Conservation (phyloP, 2,797 vertebrate genomes). For the Takifugu ocellatus region DNA sequence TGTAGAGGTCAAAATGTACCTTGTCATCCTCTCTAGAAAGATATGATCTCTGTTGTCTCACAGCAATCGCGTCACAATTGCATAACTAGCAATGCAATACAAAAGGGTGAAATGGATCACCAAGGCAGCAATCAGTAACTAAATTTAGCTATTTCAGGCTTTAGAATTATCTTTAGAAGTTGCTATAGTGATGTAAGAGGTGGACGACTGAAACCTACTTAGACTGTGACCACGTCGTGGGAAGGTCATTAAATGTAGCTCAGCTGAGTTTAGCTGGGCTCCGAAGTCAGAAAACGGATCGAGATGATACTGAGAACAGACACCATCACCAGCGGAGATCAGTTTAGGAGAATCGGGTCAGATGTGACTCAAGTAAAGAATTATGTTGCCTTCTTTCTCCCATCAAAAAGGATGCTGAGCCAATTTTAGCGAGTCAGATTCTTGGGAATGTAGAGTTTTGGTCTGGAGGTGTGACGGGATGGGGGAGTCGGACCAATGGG, state of each 20-base stretch:
- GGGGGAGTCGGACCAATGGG: conserved; percentile 13
- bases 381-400: no score
- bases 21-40: neutral
- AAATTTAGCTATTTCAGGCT: neutral
- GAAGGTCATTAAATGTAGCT: neutral
- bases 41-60: no score
- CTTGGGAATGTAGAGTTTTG: neutral
- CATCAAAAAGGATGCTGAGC: no score
- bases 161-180: neutral
- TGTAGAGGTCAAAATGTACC: conserved; percentile 24
- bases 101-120: conserved; percentile 10
- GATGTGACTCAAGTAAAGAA: no score
- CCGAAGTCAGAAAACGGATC: neutral
- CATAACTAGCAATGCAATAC: neutral
- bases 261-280: neutral
- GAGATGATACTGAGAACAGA: neutral
- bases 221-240: neutral
- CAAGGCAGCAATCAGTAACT: neutral
- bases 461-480: neutral
- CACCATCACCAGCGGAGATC: neutral
- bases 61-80: neutral
- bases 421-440: conserved; percentile 5
- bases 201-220: neutral
- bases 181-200: neutral
- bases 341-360: neutral